These are phyloP conservation scores for Heliornis fulica DNA, from an alignment of 2,113 vertebrate species.

Conservation along the genomic window DNA sequence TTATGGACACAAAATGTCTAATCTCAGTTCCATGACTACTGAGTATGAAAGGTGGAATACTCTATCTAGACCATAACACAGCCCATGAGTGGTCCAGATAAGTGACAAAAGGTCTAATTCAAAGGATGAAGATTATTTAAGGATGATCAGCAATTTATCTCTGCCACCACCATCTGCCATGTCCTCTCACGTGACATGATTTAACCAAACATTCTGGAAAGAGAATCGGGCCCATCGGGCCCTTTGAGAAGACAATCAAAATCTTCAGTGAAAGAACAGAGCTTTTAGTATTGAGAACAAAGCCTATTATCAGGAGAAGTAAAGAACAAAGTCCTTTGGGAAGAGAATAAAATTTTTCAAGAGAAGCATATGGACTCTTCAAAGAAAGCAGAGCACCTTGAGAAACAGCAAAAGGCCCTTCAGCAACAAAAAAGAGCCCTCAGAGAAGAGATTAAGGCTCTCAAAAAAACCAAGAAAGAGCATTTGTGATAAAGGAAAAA, in stretches of 20 bases:
- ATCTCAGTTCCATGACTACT: not conserved
- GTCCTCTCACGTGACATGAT: not conserved
- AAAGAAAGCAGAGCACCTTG: not conserved
- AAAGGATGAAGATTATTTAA: not conserved
- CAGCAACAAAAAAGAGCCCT: conserved; percentile 4
- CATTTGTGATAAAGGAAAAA: conserved; percentile 8
- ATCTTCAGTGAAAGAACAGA: not conserved
- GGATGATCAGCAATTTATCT: not conserved
- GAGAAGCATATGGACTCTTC: not conserved
- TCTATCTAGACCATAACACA: not conserved
- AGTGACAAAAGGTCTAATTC: not conserved
- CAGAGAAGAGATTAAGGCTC: not conserved
- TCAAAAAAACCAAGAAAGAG: not conserved
- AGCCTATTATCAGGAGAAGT: not conserved
- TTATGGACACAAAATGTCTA: not conserved
- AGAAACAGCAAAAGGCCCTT: not conserved
- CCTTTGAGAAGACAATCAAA: not conserved
- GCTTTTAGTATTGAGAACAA: not conserved
- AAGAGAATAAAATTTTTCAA: not conserved
- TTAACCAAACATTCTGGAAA: not conserved
- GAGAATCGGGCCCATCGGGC: not conserved
- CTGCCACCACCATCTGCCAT: not conserved
- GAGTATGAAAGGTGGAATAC: not conserved
- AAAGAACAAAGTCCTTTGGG: not conserved
- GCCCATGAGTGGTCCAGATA: not conserved